Evolutionary conservation across 2,888 invertebrate genomes (phyloP), one percentile per base, ranked within the genome.

Genomic region (Xiphydria camelus): DNA sequence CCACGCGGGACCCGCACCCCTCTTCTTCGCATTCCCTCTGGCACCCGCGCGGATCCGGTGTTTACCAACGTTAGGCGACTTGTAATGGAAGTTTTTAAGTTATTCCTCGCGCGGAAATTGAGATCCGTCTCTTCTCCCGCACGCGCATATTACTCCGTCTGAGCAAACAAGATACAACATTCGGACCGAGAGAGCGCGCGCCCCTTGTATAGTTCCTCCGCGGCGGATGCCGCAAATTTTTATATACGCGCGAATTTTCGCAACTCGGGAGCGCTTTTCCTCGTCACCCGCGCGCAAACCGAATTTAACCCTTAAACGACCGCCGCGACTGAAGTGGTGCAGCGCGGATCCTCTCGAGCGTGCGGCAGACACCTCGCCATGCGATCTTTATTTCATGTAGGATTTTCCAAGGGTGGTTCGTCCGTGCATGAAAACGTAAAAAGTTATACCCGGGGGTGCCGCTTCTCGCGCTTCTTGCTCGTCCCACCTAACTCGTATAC

Each of bases 61-160:
- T 64, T 67, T 64, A 62, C 66, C 59, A 60, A 66, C 60, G 60
- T 58, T 50, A 42, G 55, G 50, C 50, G 53, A 52, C 51, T 61
- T 49, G 58, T 63, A 62, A 64, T 64, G 55, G 59, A 64, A 51
- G 39, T 45, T 36, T 59, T 57, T 53, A 50, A 62, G 59, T 59
- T 61, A 62, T 61, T 61, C 54, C 57, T 51, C 34, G 36, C n/a
- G n/a, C 33, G 51, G 48, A 50, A 50, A 47, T 41, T 29, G 36
- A 29, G 36, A 12, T 37, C 37, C 19, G 23, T 20, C 33, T 22
- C 12, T 17, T 22, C 19, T 18, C 14, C 31, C 20, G 5, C 36
- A n/a, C 36, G 17, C n/a, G 25, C 18, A 23, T 23, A 15, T 15
- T n/a, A 19, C 18, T 34, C 18, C 34, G 34, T 34, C 34, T 34